A percentile compares a stretch with the other conserved stretches of the same genome.
Evolutionary conservation across 1,140 invertebrate species (phyloP).

Genomic region (Armadillidium nasatum): DNA sequence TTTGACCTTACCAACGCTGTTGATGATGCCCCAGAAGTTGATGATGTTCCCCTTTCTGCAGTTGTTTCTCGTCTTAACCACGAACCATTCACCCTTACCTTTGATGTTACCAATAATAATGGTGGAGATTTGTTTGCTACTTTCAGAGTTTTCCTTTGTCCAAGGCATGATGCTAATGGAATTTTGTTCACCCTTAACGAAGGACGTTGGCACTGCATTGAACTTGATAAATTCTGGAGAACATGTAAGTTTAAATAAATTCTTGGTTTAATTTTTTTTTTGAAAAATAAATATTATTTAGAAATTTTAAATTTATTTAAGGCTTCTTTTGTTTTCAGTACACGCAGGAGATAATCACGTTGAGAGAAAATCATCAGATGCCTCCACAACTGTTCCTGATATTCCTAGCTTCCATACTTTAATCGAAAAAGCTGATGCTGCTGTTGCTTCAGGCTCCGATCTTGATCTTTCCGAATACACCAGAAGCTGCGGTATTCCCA

Average conservation of each 20-base stretch:
- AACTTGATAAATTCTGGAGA: slow-evolving; percentile 61
- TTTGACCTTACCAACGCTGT: slow-evolving; percentile 63
- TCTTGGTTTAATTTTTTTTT: too few relatives aligned
- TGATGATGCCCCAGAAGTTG: slow-evolving; percentile 41
- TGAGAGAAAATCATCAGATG: slow-evolving; percentile 17
- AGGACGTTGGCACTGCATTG: slow-evolving; percentile 59
- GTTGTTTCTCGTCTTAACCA: slow-evolving; percentile 59
- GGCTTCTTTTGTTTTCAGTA: too few relatives aligned
- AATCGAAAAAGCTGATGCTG: slow-evolving; percentile 23
- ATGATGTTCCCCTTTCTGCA: slow-evolving; percentile 48
- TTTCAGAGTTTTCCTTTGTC: slow-evolving; percentile 65
- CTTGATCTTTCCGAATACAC: slow-evolving; percentile 47
- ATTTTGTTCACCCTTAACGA: slow-evolving; percentile 57
- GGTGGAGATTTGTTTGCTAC: slow-evolving; percentile 51
- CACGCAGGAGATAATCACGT: not conserved
- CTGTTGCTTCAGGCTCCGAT: not conserved
- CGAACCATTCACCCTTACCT: slow-evolving; percentile 62
- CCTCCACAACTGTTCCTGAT: slow-evolving; percentile 34
- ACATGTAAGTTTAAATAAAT: slow-evolving; percentile 36
- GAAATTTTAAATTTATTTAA: too few relatives aligned
- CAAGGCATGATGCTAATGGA: slow-evolving; percentile 61
- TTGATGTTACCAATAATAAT: slow-evolving; percentile 56
- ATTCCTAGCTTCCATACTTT: slow-evolving; percentile 33
- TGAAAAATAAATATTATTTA: too few relatives aligned
- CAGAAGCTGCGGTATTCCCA: slow-evolving; percentile 58